These are phyloP conservation scores for Bedellia somnulentella DNA, from an alignment of 2,888 invertebrate species.

Conservation along the genomic window DNA sequence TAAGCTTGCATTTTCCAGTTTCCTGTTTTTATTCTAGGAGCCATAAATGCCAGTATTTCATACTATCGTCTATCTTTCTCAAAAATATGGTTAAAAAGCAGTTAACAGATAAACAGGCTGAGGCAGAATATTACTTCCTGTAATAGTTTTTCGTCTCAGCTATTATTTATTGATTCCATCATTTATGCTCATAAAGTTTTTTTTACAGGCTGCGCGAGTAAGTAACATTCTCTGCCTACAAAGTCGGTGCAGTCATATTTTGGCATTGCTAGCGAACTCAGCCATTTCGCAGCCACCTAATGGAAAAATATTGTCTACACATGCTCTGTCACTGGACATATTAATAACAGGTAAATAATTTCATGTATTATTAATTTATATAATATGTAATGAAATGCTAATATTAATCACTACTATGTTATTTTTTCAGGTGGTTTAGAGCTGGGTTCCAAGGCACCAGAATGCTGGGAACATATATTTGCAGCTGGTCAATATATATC, in stretches of 20 bases:
- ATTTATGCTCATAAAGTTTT: too few relatives aligned
- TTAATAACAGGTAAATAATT: conserved; percentile 67
- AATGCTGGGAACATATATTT: conserved; percentile 96
- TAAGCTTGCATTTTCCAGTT: too few relatives aligned
- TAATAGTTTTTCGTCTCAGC: too few relatives aligned
- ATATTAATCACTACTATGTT: not conserved
- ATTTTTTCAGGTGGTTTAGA: conserved; percentile 70
- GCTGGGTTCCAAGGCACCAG: conserved; percentile 87
- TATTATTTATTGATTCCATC: too few relatives aligned
- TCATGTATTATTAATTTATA: conserved; percentile 1
- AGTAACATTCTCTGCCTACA: conserved; percentile 88
- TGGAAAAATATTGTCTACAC: conserved; percentile 80
- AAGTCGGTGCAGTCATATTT: conserved; percentile 86
- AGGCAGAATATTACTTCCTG: too few relatives aligned
- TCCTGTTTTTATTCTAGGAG: too few relatives aligned
- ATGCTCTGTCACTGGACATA: conserved; percentile 90
- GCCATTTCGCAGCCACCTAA: conserved; percentile 82
- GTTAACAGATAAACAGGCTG: too few relatives aligned
- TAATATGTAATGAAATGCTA: too few relatives aligned
- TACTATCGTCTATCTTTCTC: too few relatives aligned
- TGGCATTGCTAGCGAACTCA: conserved; percentile 83
- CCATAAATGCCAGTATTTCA: too few relatives aligned
- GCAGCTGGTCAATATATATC: conserved; percentile 92
- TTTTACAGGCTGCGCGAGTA: conserved; percentile 80
- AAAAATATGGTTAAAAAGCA: too few relatives aligned